Evolutionary conservation across 2,888 invertebrate species (phyloP), one percentile per base, ranked within the genome.

Genomic region (Acanthosepion lycidas): DNA sequence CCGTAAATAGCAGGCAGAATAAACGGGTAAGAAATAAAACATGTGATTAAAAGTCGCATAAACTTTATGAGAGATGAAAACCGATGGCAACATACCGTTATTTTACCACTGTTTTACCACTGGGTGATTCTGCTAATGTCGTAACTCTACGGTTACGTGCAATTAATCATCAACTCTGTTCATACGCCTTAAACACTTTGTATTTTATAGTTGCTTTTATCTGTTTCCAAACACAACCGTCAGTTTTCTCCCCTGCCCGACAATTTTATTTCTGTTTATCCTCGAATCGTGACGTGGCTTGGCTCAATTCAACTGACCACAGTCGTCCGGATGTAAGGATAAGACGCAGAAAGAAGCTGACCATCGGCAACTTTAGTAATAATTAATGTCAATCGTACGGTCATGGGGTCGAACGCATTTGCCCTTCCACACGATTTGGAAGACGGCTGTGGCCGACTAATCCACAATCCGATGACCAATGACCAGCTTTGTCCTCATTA

Each of bases 361-460:
- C 78, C 78, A 78, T 78, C n/a, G n/a, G 78, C 78, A 78, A 33
- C 78, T n/a, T 78, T 78, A 78, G 78, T 78, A 78, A 78, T 78
- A 78, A 78, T 78, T 78, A 33, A 78, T 78, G 78, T 78, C 78
- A 78, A 78, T 78, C n/a, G 78, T 2, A 78, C 78, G n/a, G 78
- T 78, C 78, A 33, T n/a, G 78, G 78, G 33, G n/a, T 78, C 78
- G n/a, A n/a, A n/a, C 78, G n/a, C 12, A 78, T 78, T 78, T 78
- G 59, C 59, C 59, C 59, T 59, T n/a, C 78, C 78, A n/a, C 78
- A 78, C 78, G 78, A 78, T 78, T 78, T 78, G 78, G n/a, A 78
- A 78, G n/a, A 20, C n/a, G 78, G n/a, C 78, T 78, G n/a, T 78
- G 78, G 78, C 78, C 78, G 78, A 78, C 78, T 78, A 78, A 78